Evolutionary conservation across 2,113 vertebrate species (phyloP).

Genomic region (Hippocampus comes): DNA sequence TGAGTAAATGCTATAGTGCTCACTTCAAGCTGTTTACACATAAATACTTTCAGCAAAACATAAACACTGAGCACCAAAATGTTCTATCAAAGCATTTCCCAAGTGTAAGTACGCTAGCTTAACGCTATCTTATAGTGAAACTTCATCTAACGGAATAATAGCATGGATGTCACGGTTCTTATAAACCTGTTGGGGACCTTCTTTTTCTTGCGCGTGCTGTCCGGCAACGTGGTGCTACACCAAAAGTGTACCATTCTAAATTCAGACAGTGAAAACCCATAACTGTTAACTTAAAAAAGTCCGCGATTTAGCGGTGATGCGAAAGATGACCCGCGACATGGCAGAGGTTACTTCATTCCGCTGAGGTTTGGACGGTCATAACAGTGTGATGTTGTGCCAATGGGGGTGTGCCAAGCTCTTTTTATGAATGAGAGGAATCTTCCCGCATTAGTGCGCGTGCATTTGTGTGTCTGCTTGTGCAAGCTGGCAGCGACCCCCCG

Average conservation of each 20-base stretch:
- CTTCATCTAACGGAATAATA: background rate
- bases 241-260: no score
- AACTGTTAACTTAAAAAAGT: no score
- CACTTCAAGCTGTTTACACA: background rate
- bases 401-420: slow-evolving; percentile 34
- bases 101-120: no score
- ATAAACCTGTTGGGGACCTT: no score
- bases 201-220: no score
- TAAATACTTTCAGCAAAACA: no score
- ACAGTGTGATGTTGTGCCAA: slow-evolving; percentile 29
- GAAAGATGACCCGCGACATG: background rate
- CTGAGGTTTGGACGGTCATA: slow-evolving; percentile 45
- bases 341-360: background rate
- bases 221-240: no score
- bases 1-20: no score
- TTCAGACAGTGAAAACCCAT: no score
- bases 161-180: no score
- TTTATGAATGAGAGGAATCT: slow-evolving; percentile 44
- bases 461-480: slow-evolving; percentile 13
- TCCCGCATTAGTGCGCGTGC: slow-evolving; percentile 13
- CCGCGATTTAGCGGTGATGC: no score
- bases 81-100: background rate
- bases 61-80: background rate
- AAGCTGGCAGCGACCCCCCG: slow-evolving; percentile 52
- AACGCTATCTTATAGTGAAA: background rate